Conservation (phyloP, 2,797 vertebrate genomes). For the Urosaurus nigricauda region DNA sequence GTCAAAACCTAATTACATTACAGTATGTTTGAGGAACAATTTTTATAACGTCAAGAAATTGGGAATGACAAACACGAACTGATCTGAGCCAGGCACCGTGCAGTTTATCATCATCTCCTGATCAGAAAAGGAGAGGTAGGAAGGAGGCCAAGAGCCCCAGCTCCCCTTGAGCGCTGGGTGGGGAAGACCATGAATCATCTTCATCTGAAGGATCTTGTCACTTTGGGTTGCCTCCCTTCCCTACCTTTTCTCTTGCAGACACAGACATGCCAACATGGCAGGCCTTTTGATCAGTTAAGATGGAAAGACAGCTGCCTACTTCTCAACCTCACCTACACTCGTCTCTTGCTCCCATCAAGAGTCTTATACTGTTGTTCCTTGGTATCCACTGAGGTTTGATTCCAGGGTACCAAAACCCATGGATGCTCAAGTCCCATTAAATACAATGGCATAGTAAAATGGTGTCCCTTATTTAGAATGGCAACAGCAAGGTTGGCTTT, state of each 20-base stretch:
- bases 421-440: too few species aligned
- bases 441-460: too few species aligned
- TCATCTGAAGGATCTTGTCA: conserved; percentile 1
- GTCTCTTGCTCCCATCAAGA: background rate
- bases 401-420: too few species aligned
- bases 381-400: too few species aligned
- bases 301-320: background rate
- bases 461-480: too few species aligned
- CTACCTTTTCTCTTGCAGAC: background rate
- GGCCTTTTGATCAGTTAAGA: conserved; percentile 2
- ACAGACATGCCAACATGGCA: background rate
- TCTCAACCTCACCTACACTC: background rate
- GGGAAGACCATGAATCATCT: background rate
- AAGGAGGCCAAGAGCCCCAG: background rate
- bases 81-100: background rate
- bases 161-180: conserved; percentile 1
- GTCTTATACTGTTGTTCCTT: too few species aligned
- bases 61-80: background rate
- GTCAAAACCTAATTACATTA: background rate
- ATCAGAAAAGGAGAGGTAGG: background rate
- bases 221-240: background rate
- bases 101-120: background rate
- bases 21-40: background rate
- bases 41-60: background rate
- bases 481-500: too few species aligned